Conservation (phyloP, 2,888 invertebrate genomes). For the Rotaria socialis region DNA sequence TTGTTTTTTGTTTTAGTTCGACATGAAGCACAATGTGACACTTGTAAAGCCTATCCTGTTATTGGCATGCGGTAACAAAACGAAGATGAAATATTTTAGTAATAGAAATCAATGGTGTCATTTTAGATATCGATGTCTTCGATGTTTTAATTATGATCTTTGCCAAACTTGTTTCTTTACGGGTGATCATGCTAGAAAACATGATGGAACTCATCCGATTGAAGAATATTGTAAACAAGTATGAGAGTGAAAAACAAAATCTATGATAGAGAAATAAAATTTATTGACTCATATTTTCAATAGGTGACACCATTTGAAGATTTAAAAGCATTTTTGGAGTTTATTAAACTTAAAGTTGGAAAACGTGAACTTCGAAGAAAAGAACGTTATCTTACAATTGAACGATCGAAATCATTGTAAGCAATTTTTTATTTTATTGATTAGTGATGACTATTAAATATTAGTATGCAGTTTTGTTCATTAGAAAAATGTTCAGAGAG, state of each 20-base stretch:
- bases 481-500: too few relatives aligned
- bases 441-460: too few relatives aligned
- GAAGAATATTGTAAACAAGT: conserved; percentile 82
- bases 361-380: not conserved
- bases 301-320: conserved; percentile 38
- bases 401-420: conserved; percentile 37
- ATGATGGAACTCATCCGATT: conserved; percentile 94
- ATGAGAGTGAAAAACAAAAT: conserved; percentile 39
- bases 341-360: conserved; percentile 25
- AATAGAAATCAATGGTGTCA: conserved; percentile 48
- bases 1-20: conserved; percentile 65
- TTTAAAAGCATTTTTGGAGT: conserved; percentile 31
- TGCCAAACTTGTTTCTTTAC: conserved; percentile 99
- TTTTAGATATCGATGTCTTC: conserved; percentile 81
- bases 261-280: not conserved
- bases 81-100: not conserved
- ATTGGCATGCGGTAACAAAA: conserved; percentile 70
- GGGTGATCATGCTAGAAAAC: conserved; percentile 89
- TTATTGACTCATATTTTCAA: not conserved
- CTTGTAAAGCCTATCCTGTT: conserved; percentile 96
- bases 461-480: too few relatives aligned
- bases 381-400: conserved; percentile 32
- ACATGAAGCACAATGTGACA: conserved; percentile 97
- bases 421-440: not conserved
- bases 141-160: conserved; percentile 99